Evolutionary conservation across 2,113 vertebrate species (phyloP).

Genomic region (Maccullochella peelii): DNA sequence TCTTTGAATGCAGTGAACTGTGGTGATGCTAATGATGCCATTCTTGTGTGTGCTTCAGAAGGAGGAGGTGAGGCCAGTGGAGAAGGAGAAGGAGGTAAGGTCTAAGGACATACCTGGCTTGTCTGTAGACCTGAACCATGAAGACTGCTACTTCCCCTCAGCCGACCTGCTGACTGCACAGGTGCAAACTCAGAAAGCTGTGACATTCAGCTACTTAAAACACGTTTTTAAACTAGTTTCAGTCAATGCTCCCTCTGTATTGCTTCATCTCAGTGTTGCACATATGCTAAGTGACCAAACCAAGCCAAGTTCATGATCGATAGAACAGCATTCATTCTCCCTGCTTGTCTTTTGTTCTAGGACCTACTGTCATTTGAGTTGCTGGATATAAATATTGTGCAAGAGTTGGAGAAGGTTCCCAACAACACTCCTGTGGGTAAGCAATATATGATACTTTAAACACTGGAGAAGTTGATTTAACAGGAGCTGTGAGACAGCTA

Average conservation of each 20-base stretch:
- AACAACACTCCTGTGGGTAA: slow-evolving; percentile 95
- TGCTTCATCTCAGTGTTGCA: neutral
- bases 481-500: neutral
- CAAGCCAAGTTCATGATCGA: neutral
- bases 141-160: slow-evolving; percentile 93
- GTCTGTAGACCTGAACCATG: slow-evolving; percentile 79
- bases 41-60: slow-evolving; percentile 67
- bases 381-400: slow-evolving; percentile 97
- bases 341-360: slow-evolving; percentile 53
- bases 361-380: slow-evolving; percentile 97
- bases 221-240: slow-evolving; percentile 1
- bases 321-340: neutral
- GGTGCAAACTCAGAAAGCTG: slow-evolving; percentile 78
- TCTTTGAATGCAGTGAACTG: neutral
- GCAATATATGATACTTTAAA: slow-evolving; percentile 23
- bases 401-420: slow-evolving; percentile 96
- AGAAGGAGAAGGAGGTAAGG: slow-evolving; percentile 56
- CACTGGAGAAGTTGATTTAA: neutral
- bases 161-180: slow-evolving; percentile 97
- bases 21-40: slow-evolving; percentile 7
- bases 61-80: slow-evolving; percentile 64
- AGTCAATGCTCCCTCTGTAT: neutral
- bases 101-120: slow-evolving; percentile 42
- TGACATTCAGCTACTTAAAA: neutral
- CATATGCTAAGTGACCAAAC: neutral